Base-by-base conservation (phyloP, 2,113 vertebrate species). In the Spea bombifrons region DNA sequence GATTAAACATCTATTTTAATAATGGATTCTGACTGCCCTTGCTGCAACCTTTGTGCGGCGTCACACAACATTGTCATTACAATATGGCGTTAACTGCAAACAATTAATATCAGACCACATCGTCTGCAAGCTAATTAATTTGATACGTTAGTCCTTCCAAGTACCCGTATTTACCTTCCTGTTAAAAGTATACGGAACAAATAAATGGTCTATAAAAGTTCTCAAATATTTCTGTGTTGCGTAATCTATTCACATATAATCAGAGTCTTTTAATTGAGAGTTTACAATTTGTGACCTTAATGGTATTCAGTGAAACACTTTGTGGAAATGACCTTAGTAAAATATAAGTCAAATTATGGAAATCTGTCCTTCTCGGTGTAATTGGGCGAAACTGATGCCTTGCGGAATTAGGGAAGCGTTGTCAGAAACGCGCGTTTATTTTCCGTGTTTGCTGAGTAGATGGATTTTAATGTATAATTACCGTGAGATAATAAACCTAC, bases 291-390 rank as follows among this genome's bases (percentile, higher is more conserved):
- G 71, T 64, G 67, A 78, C 68, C 75, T 46, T 66, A 73, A 73
- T 79, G 70, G 77, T 61, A 66, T 73, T 79, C 77, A 73, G 73
- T 48, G 63, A 73, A 50, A 53, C 63, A 6, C 9, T 57, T 79
- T 47, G 77, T 48, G 59, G 63, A 71, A 64, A 47, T 76, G 66
- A 69, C 75, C 66, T 69, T 16, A 57, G 75, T 69, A 69, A 53
- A 71, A n/a, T 55, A 44, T 13, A 55, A 57, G 63, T 73, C 77
- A 73, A 79, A 79, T 79, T 79, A 79, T 79, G 77, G 77, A 79
- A 79, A 79, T 79, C 55, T 13, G 50, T 73, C 66, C 70, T 79
- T 63, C 70, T 55, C 61, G 59, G 70, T 57, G 77, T 73, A 79
- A 79, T 73, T 66, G 70, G 73, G 70, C 67, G 77, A 66, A 79